Conservation (phyloP, 2,113 vertebrate species). For the Dascyllus trimaculatus region DNA sequence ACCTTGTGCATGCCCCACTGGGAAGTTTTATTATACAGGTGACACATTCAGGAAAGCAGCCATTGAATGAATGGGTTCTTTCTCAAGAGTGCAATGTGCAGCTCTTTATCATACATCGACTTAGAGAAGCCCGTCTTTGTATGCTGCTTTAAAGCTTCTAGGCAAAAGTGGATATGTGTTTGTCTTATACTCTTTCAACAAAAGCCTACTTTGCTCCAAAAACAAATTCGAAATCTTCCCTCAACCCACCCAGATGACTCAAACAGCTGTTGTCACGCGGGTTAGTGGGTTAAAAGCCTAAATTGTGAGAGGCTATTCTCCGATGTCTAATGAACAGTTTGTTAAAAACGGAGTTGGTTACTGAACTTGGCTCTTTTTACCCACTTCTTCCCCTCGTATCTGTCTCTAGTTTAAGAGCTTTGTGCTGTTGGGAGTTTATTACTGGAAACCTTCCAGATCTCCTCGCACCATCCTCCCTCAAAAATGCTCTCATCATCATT, state of each 20-base stretch:
- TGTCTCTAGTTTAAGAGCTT: constrained; percentile 17
- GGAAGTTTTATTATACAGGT: constrained; percentile 54
- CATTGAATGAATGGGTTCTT: constrained; percentile 49
- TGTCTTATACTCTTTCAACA: constrained; percentile 16
- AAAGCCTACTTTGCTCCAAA: neutral
- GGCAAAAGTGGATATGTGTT: constrained; percentile 16
- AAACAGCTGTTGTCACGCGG: constrained; percentile 19
- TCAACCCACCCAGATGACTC: constrained; percentile 30
- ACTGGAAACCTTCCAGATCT: constrained; percentile 49
- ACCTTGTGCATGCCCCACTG: constrained; percentile 24
- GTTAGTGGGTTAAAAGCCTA: constrained; percentile 31
- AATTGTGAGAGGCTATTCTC: constrained; percentile 9
- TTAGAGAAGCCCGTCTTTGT: constrained; percentile 37
- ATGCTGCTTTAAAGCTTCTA: constrained; percentile 35
- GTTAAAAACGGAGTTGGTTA: constrained; percentile 26
- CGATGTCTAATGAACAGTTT: constrained; percentile 1
- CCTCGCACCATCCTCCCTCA: constrained; percentile 31
- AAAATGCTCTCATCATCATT: constrained; percentile 28
- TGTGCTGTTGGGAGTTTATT: constrained; percentile 27
- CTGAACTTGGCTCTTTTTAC: constrained; percentile 33
- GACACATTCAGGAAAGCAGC: constrained; percentile 53
- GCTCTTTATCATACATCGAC: constrained; percentile 20
- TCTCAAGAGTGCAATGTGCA: constrained; percentile 28
- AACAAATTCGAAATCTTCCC: constrained; percentile 3
- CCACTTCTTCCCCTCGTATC: constrained; percentile 11